Evolutionary conservation across 2,888 invertebrate genomes (phyloP).

Genomic region (Acrobasis suavella): DNA sequence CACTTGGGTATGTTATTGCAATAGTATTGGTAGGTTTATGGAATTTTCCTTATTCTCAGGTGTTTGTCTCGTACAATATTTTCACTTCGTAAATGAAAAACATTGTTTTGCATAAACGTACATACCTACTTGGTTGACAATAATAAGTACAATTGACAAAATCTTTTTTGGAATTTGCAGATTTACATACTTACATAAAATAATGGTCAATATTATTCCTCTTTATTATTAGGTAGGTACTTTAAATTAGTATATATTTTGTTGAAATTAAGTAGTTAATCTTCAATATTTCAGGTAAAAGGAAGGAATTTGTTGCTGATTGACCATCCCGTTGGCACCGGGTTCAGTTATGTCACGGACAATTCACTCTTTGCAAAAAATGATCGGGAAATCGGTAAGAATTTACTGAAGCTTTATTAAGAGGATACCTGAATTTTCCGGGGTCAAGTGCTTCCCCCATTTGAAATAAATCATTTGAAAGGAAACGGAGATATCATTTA

Average conservation of each 20-base stretch:
- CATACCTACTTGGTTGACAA: too few relatives aligned
- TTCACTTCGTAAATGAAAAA: constrained; percentile 2
- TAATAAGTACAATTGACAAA: too few relatives aligned
- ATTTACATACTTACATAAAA: too few relatives aligned
- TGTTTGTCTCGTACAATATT: background rate
- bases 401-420: background rate
- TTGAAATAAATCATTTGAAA: too few relatives aligned
- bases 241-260: too few relatives aligned
- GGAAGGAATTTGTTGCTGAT: constrained; percentile 91
- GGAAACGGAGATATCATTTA: too few relatives aligned
- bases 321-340: constrained; percentile 95
- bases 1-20: constrained; percentile 85
- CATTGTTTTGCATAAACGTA: background rate
- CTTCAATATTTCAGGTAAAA: constrained; percentile 78
- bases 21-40: constrained; percentile 1
- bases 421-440: too few relatives aligned
- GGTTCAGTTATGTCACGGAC: constrained; percentile 89
- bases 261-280: too few relatives aligned
- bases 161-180: too few relatives aligned
- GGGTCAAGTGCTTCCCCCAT: too few relatives aligned
- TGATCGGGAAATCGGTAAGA: constrained; percentile 67
- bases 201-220: too few relatives aligned
- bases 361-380: constrained; percentile 55
- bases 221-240: too few relatives aligned
- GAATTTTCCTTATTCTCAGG: background rate